These are phyloP conservation scores for Epiperipatus broadwayi DNA, from an alignment of 2,888 invertebrate genomes.

Conservation along the genomic window DNA sequence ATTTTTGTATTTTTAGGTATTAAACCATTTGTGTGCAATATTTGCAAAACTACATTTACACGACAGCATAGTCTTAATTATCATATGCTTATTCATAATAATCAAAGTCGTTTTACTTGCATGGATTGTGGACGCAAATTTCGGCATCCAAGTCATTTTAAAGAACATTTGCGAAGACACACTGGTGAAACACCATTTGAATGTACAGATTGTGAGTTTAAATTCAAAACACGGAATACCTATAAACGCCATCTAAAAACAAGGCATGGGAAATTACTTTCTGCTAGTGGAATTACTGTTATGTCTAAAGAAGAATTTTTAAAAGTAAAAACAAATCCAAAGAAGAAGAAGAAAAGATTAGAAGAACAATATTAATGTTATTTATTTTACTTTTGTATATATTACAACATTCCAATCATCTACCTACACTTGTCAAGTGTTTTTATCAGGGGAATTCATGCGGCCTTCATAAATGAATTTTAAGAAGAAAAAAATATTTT, in stretches of 20 bases:
- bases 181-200: conserved; percentile 36
- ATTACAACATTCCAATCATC: no score
- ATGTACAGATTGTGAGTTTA: conserved; percentile 30
- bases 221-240: conserved; percentile 40
- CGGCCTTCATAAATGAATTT: no score
- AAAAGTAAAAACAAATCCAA: conserved; percentile 27
- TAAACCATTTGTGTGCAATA: conserved; percentile 39
- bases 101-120: conserved; percentile 39
- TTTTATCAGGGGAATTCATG: no score
- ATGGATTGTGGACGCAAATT: conserved; percentile 39
- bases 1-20: conserved; percentile 29
- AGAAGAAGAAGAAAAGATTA: conserved; percentile 13
- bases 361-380: no score
- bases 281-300: conserved; percentile 33
- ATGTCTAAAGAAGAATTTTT: conserved; percentile 32
- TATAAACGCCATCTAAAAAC: conserved; percentile 40
- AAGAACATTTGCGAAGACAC: conserved; percentile 38
- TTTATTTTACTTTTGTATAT: no score
- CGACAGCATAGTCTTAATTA: conserved; percentile 41
- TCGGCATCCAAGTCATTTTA: conserved; percentile 39
- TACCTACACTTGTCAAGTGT: no score
- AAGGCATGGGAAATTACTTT: conserved; percentile 37
- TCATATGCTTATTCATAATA: conserved; percentile 41
- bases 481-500: no score
- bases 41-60: conserved; percentile 39